Conservation (phyloP, 2,888 invertebrate genomes). For the Tiphia femorata region DNA sequence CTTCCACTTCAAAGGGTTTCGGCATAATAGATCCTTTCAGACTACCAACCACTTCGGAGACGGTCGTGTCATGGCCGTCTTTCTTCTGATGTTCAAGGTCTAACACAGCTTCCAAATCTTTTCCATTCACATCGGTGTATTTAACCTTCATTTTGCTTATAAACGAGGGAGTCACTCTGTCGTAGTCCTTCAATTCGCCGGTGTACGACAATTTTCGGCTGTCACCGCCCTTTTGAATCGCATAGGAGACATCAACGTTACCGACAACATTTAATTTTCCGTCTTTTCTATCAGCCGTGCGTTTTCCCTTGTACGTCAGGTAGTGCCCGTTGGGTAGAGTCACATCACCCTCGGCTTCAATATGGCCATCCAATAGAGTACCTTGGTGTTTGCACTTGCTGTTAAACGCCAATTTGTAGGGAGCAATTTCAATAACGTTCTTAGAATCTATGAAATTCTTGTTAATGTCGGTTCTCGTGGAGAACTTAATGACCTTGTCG, state of each 20-base stretch:
- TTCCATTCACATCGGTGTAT: slow-evolving; percentile 70
- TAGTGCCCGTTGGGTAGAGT: slow-evolving; percentile 71
- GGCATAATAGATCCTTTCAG: slow-evolving; percentile 43
- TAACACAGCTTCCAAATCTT: slow-evolving; percentile 67
- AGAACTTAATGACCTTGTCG: slow-evolving; percentile 76
- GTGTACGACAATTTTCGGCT: slow-evolving; percentile 67
- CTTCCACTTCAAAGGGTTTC: slow-evolving; percentile 37
- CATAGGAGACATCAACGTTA: slow-evolving; percentile 60
- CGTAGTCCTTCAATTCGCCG: slow-evolving; percentile 65
- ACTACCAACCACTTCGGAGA: slow-evolving; percentile 45
- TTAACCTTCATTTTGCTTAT: slow-evolving; percentile 65
- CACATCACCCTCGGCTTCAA: slow-evolving; percentile 69
- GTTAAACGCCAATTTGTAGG: slow-evolving; percentile 70
- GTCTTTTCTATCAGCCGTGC: slow-evolving; percentile 50
- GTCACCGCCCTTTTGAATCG: slow-evolving; percentile 67
- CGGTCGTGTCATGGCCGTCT: slow-evolving; percentile 43
- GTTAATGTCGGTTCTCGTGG: slow-evolving; percentile 74
- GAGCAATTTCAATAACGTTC: slow-evolving; percentile 71
- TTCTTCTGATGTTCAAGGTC: slow-evolving; percentile 64
- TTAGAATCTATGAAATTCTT: slow-evolving; percentile 74
- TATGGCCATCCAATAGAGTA: slow-evolving; percentile 67
- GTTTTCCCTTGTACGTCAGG: slow-evolving; percentile 66
- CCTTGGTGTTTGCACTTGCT: slow-evolving; percentile 69
- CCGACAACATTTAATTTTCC: slow-evolving; percentile 15
- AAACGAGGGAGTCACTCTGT: slow-evolving; percentile 67